Evolutionary conservation across 2,797 vertebrate genomes (phyloP).

Genomic region (Notoglanidium macrostoma): DNA sequence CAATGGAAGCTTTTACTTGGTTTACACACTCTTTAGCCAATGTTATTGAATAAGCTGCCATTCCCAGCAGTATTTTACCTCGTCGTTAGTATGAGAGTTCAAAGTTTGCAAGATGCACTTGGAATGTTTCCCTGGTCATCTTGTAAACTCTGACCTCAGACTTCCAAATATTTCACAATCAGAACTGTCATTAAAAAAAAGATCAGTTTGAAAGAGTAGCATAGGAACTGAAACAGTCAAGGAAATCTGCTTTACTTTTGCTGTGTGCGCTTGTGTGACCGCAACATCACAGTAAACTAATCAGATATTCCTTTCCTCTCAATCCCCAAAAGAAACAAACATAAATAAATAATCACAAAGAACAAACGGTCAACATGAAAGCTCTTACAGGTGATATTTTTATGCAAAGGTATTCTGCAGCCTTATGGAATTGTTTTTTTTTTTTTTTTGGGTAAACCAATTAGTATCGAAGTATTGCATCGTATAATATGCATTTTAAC

Average conservation of each 20-base stretch:
- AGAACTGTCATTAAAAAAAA: constrained; percentile 69
- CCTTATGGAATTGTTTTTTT: constrained; percentile 91
- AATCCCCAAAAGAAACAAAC: constrained; percentile 80
- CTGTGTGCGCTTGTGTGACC: constrained; percentile 78
- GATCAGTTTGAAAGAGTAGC: constrained; percentile 81
- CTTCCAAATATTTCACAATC: constrained; percentile 74
- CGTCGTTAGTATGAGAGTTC: constrained; percentile 90
- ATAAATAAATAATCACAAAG: constrained; percentile 72
- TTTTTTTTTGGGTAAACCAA: constrained; percentile 42
- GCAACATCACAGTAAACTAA: constrained; percentile 89
- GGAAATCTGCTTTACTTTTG: constrained; percentile 88
- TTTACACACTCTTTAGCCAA: constrained; percentile 64
- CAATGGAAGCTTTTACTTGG: constrained; percentile 90
- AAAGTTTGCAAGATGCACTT: constrained; percentile 94
- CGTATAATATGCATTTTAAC: constrained; percentile 42
- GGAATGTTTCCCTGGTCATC: constrained; percentile 84
- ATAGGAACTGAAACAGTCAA: constrained; percentile 90
- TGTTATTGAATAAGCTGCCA: constrained; percentile 85
- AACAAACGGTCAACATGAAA: constrained; percentile 87
- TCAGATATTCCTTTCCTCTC: constrained; percentile 90
- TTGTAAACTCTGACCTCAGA: constrained; percentile 89
- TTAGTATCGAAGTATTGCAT: constrained; percentile 34
- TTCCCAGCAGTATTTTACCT: constrained; percentile 97
- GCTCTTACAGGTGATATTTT: constrained; percentile 87
- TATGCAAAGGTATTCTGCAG: constrained; percentile 96